Percentiles rank a stretch among this genome's conserved stretches.
Evolutionary conservation across 2,888 invertebrate species (phyloP).

Genomic region (Junonia oenone): DNA sequence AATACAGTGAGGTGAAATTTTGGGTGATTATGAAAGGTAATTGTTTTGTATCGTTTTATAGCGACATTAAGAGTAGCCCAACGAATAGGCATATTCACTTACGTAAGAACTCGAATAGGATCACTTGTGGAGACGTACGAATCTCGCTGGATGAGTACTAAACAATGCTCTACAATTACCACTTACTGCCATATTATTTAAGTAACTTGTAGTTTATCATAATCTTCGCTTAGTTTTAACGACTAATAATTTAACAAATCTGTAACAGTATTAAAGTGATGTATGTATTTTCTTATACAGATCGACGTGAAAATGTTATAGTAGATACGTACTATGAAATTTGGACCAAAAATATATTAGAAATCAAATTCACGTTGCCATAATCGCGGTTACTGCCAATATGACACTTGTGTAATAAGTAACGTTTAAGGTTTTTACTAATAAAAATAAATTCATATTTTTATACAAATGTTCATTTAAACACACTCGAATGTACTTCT

Average conservation of each 20-base stretch:
- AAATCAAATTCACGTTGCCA: constrained; percentile 77
- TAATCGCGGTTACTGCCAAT: constrained; percentile 72
- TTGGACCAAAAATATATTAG: constrained; percentile 77
- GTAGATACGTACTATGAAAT: constrained; percentile 56
- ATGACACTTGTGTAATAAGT: constrained; percentile 61
- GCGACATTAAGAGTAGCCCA: constrained; percentile 56
- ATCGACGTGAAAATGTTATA: constrained; percentile 48
- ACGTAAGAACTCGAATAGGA: constrained; percentile 58
- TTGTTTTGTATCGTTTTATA: constrained; percentile 49
- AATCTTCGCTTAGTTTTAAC: constrained; percentile 68
- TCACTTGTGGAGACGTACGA: constrained; percentile 53
- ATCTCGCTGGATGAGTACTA: constrained; percentile 59
- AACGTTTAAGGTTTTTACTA: constrained; percentile 34
- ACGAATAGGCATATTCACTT: constrained; percentile 65
- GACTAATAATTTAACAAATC: constrained; percentile 58
- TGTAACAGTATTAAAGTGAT: constrained; percentile 76
- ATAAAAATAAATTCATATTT: constrained; percentile 48
- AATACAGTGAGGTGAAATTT: constrained; percentile 24
- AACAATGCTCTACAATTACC: constrained; percentile 46
- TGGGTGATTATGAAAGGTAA: constrained; percentile 32
- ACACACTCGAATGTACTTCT: constrained; percentile 21
- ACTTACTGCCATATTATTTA: constrained; percentile 76
- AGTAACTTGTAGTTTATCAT: constrained; percentile 61
- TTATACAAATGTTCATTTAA: constrained; percentile 63
- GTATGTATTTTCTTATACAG: constrained; percentile 66